phyloP scores from a whole-genome alignment of 2,797 vertebrate genomes.

The Eulemur coronatus region DNA sequence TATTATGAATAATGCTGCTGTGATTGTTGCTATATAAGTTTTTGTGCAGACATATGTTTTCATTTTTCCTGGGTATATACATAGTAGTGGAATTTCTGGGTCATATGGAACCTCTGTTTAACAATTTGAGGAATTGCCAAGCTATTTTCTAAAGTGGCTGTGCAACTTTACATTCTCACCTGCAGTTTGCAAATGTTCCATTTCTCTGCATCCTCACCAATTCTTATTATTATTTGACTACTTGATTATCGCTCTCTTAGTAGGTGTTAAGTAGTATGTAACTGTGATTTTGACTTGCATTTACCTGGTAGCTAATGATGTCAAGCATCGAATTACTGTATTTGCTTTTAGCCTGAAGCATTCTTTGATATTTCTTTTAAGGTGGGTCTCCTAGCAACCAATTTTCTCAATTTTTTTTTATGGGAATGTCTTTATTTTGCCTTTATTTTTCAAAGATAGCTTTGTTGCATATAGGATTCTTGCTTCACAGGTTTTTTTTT shows the following conservation, averaged over 20 bases:
- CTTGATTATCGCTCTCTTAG: background rate
- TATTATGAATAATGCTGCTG: background rate
- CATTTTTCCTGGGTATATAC: background rate
- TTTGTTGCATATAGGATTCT: background rate
- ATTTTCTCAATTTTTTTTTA: background rate
- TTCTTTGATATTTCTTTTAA: background rate
- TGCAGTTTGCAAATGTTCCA: background rate
- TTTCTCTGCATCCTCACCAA: background rate
- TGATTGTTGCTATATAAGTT: background rate
- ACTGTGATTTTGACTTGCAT: background rate
- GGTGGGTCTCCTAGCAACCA: background rate
- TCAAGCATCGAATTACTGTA: background rate
- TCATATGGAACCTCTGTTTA: background rate
- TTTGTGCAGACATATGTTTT: background rate
- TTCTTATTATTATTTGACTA: background rate
- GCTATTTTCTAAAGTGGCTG: background rate
- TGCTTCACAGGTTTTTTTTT: background rate
- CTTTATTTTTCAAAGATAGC: background rate
- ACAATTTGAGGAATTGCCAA: background rate
- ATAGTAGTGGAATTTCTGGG: background rate
- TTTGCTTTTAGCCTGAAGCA: background rate
- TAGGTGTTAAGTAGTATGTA: background rate
- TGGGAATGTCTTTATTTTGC: background rate
- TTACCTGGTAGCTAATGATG: background rate
- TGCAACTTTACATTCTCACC: background rate